These are phyloP conservation scores for Meganola albula DNA, from an alignment of 2,888 invertebrate species.

Conservation along the genomic window DNA sequence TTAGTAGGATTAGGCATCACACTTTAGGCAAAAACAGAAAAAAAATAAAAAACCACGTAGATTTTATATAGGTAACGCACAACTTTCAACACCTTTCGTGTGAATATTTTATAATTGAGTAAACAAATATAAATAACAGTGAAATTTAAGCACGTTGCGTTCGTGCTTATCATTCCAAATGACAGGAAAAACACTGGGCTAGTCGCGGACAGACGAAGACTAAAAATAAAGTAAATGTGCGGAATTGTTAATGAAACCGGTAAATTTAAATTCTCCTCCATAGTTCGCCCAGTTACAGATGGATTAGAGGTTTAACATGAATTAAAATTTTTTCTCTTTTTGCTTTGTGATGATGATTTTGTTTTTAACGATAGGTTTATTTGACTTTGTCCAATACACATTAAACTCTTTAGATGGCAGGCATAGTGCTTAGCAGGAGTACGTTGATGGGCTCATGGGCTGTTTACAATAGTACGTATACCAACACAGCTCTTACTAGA, in stretches of 20 bases:
- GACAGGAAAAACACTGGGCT: slow-evolving; percentile 42
- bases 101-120: slow-evolving; percentile 16
- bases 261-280: slow-evolving; percentile 54
- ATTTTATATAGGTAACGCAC: no score
- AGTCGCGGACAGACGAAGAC: slow-evolving; percentile 40
- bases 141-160: slow-evolving; percentile 31
- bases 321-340: slow-evolving; percentile 33
- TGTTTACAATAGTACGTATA: no score
- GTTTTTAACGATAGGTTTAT: no score
- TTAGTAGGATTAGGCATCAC: no score
- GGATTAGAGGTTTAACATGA: slow-evolving; percentile 30
- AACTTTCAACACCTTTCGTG: slow-evolving; percentile 9
- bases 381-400: no score
- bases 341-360: no score
- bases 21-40: no score
- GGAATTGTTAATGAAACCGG: slow-evolving; percentile 48
- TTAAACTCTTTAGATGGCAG: no score
- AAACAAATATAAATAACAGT: slow-evolving; percentile 32
- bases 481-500: no score
- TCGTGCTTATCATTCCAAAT: slow-evolving; percentile 38
- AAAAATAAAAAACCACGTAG: no score
- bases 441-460: no score
- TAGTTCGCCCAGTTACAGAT: slow-evolving; percentile 45
- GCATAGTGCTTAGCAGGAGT: no score
- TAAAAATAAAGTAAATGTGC: slow-evolving; percentile 53